Conservation (phyloP, 2,113 vertebrate species). For the Tyrannus savana region DNA sequence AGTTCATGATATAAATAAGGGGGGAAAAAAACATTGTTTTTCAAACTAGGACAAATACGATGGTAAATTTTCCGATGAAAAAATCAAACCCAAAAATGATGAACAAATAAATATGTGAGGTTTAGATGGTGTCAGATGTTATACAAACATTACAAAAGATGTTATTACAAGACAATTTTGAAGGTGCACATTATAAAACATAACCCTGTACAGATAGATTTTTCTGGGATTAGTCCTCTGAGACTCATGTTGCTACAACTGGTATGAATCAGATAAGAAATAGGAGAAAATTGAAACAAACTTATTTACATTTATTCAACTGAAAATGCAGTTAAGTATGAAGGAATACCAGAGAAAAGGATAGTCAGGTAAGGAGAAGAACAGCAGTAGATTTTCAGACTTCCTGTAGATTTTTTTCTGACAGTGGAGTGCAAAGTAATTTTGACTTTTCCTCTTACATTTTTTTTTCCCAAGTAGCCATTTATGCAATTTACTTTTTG, state of each 20-base stretch:
- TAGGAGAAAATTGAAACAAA: background rate
- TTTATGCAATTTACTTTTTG: background rate
- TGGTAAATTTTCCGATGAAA: background rate
- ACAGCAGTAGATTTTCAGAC: background rate
- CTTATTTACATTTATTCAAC: background rate
- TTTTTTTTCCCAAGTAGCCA: background rate
- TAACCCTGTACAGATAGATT: background rate
- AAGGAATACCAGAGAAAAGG: background rate
- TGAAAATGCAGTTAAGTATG: background rate
- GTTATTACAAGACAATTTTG: background rate
- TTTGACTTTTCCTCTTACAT: background rate
- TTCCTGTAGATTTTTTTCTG: background rate
- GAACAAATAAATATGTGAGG: background rate
- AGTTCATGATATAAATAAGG: background rate
- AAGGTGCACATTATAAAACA: background rate
- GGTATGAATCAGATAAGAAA: background rate
- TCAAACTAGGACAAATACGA: background rate
- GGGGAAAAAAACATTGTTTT: background rate
- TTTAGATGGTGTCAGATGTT: background rate
- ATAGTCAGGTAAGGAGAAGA: background rate
- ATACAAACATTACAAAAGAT: background rate
- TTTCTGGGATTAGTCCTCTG: background rate
- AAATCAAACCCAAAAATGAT: background rate
- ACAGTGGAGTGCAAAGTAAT: background rate
- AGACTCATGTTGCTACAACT: background rate